phyloP scores from a whole-genome alignment of 2,888 invertebrate genomes.

The Orchesella flavescens region DNA sequence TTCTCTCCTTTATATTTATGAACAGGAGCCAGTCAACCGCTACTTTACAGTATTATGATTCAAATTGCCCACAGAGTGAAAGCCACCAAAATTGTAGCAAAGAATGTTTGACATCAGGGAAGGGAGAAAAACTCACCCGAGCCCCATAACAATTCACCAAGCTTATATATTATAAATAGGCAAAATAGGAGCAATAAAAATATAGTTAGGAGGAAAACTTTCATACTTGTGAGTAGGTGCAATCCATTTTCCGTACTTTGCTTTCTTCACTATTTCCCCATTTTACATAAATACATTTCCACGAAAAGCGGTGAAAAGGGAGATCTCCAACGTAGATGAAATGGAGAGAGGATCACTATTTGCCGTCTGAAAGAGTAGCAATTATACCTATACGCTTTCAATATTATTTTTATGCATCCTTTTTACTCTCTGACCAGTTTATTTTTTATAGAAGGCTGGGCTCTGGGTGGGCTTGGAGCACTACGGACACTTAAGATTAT shows the following conservation, averaged over 20 bases:
- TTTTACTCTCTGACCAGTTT: too few relatives aligned
- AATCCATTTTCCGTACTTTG: background rate
- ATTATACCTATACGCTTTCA: too few relatives aligned
- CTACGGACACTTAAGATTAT: too few relatives aligned
- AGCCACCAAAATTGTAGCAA: slow-evolving; percentile 1
- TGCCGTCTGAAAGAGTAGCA: too few relatives aligned
- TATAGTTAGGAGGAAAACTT: background rate
- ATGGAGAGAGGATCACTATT: too few relatives aligned
- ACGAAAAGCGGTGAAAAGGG: too few relatives aligned
- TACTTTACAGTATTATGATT: slow-evolving; percentile 25
- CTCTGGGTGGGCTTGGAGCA: too few relatives aligned
- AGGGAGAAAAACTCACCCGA: background rate
- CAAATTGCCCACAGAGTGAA: slow-evolving; percentile 31
- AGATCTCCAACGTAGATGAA: too few relatives aligned
- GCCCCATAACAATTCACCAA: background rate
- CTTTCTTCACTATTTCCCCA: background rate
- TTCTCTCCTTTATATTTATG: slow-evolving; percentile 16
- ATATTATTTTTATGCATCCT: too few relatives aligned
- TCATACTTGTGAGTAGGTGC: background rate
- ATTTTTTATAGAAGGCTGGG: too few relatives aligned
- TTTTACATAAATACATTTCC: background rate
- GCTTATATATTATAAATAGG: background rate
- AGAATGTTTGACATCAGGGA: background rate
- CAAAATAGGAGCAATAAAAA: slow-evolving; percentile 6
- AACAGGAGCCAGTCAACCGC: slow-evolving; percentile 10